These are phyloP conservation scores for Amphiduros pacificus DNA, from an alignment of 2,888 invertebrate species.

Conservation along the genomic window DNA sequence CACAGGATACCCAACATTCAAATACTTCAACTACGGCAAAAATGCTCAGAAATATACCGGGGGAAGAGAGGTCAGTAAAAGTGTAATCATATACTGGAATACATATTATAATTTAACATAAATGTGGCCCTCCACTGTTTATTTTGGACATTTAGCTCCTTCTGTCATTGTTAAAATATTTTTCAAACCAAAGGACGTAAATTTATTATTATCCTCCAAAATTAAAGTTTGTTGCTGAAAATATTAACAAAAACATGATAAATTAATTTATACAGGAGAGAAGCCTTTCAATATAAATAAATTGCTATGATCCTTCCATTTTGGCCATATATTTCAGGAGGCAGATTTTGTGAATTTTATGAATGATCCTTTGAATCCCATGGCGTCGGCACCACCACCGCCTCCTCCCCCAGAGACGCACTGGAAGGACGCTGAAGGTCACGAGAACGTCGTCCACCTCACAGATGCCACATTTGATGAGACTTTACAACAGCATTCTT, in stretches of 20 bases:
- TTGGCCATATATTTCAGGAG: slow-evolving; percentile 66
- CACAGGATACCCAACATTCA: slow-evolving; percentile 82
- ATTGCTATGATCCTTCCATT: too few relatives aligned
- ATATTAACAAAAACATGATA: too few relatives aligned
- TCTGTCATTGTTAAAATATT: too few relatives aligned
- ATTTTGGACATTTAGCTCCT: too few relatives aligned
- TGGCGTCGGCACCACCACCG: slow-evolving; percentile 42
- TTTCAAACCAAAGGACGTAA: too few relatives aligned
- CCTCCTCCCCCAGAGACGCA: slow-evolving; percentile 56
- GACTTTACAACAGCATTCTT: slow-evolving; percentile 64
- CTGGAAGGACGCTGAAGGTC: slow-evolving; percentile 61
- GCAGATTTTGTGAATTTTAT: slow-evolving; percentile 72
- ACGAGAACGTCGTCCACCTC: slow-evolving; percentile 73
- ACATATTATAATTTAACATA: too few relatives aligned
- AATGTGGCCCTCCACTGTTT: too few relatives aligned
- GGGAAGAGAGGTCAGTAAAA: slow-evolving; percentile 71
- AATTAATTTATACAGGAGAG: too few relatives aligned
- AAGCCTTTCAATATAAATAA: too few relatives aligned
- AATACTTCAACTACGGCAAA: slow-evolving; percentile 82
- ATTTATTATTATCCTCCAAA: too few relatives aligned
- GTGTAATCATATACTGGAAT: too few relatives aligned
- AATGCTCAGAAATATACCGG: slow-evolving; percentile 71
- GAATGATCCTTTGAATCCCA: slow-evolving; percentile 59
- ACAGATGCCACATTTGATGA: slow-evolving; percentile 65
- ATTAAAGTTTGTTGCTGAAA: too few relatives aligned